phyloP scores from a whole-genome alignment of 1,140 invertebrate genomes.

The Musca domestica region DNA sequence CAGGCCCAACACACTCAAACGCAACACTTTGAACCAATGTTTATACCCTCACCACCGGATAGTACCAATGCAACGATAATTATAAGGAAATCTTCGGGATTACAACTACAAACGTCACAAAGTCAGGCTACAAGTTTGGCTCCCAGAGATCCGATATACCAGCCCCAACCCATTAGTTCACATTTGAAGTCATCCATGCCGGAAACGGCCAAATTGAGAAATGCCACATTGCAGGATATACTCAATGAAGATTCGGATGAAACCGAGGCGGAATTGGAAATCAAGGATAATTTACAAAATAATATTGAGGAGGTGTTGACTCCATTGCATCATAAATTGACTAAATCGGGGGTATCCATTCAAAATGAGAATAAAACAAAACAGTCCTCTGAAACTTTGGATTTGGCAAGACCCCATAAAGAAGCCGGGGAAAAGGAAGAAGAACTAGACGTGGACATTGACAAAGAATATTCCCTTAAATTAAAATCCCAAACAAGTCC shows the following conservation, averaged over 20 bases:
- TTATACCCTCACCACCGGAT: slow-evolving; percentile 68
- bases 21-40: slow-evolving; percentile 70
- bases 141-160: background rate
- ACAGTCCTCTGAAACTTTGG: background rate
- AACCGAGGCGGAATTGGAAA: slow-evolving; percentile 47
- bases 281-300: background rate
- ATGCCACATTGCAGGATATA: slow-evolving; percentile 22
- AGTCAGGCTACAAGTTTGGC: background rate
- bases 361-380: background rate
- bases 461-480: too few species aligned
- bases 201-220: background rate
- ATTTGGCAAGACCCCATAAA: background rate
- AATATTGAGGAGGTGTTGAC: background rate
- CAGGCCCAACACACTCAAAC: slow-evolving; percentile 54
- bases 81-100: slow-evolving; percentile 53
- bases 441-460: background rate
- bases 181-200: slow-evolving; percentile 12
- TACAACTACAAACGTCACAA: background rate
- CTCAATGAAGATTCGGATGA: background rate
- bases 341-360: too few species aligned
- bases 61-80: slow-evolving; percentile 55
- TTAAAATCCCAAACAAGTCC: too few species aligned
- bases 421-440: slow-evolving; percentile 20
- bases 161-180: slow-evolving; percentile 3
- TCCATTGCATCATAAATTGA: too few species aligned